Evolutionary conservation across 2,797 vertebrate genomes (phyloP).

Genomic region (Syndactyla subalaris): DNA sequence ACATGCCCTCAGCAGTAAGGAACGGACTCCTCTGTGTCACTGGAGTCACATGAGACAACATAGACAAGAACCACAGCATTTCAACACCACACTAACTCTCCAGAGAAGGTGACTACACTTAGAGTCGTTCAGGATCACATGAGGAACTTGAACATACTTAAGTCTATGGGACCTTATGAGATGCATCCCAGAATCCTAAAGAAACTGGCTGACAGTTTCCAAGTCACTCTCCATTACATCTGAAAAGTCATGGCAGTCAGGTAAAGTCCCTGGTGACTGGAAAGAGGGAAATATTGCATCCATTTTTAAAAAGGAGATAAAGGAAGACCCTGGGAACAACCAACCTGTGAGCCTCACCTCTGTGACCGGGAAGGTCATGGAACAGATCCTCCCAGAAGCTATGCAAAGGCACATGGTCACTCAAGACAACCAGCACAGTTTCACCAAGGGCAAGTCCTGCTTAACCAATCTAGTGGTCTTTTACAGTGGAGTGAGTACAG

Average conservation of each 20-base stretch:
- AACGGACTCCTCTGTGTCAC: background rate
- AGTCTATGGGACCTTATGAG: background rate
- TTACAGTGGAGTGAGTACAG: background rate
- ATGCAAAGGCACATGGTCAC: background rate
- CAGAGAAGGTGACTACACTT: background rate
- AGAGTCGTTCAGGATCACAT: background rate
- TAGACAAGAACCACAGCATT: background rate
- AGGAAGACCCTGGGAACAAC: background rate
- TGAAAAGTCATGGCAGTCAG: background rate
- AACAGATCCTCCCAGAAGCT: background rate
- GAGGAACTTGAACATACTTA: fast-evolving
- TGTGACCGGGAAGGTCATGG: background rate
- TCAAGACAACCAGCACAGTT: background rate
- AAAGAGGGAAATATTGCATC: background rate
- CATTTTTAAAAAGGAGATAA: background rate
- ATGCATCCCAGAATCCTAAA: background rate
- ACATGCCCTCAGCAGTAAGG: background rate
- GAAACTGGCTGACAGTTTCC: background rate
- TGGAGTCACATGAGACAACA: background rate
- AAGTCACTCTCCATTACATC: background rate
- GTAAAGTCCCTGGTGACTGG: background rate
- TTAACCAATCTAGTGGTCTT: background rate
- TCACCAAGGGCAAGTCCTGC: background rate
- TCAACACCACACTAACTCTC: background rate
- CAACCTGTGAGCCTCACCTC: background rate